phyloP scores from a whole-genome alignment of 2,888 invertebrate genomes.

The Eristalis pertinax region DNA sequence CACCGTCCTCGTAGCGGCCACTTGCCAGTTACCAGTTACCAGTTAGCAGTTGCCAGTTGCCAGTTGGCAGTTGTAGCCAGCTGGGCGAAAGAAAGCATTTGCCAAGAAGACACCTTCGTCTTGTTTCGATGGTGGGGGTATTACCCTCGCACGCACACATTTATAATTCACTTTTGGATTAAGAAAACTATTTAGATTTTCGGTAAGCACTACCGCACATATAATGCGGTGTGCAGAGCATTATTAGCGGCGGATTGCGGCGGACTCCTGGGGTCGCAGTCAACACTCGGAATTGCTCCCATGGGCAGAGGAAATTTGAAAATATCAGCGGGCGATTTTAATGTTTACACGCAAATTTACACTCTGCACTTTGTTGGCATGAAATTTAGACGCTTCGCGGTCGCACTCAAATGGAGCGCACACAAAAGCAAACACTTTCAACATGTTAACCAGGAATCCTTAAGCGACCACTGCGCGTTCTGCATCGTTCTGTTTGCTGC shows the following conservation, averaged over 20 bases:
- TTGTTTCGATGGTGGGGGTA: slow-evolving; percentile 2
- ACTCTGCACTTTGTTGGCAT: slow-evolving; percentile 76
- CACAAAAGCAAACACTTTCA: slow-evolving; percentile 72
- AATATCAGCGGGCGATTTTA: slow-evolving; percentile 81
- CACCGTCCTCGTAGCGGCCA: slow-evolving; percentile 35
- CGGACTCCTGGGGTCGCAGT: slow-evolving; percentile 71
- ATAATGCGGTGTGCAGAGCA: slow-evolving; percentile 51
- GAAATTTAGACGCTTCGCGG: slow-evolving; percentile 65
- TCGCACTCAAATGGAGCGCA: slow-evolving; percentile 63
- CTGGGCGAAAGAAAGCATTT: slow-evolving; percentile 64
- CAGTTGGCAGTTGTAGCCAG: slow-evolving; percentile 35
- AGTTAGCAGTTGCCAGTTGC: not conserved
- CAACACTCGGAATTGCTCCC: slow-evolving; percentile 70
- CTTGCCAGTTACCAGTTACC: not conserved
- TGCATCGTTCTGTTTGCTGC: not conserved
- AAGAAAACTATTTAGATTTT: slow-evolving; percentile 72
- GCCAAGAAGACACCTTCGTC: slow-evolving; percentile 62
- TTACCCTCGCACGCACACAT: slow-evolving; percentile 31
- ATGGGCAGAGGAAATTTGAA: slow-evolving; percentile 73
- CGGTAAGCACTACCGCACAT: slow-evolving; percentile 70
- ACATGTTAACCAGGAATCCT: slow-evolving; percentile 68
- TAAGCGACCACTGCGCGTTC: slow-evolving; percentile 9
- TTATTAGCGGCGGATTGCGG: slow-evolving; percentile 65
- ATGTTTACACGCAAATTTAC: slow-evolving; percentile 82
- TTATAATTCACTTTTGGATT: slow-evolving; percentile 70